Base-by-base conservation (phyloP, 2,888 invertebrate genomes). In the Unio pictorum region DNA sequence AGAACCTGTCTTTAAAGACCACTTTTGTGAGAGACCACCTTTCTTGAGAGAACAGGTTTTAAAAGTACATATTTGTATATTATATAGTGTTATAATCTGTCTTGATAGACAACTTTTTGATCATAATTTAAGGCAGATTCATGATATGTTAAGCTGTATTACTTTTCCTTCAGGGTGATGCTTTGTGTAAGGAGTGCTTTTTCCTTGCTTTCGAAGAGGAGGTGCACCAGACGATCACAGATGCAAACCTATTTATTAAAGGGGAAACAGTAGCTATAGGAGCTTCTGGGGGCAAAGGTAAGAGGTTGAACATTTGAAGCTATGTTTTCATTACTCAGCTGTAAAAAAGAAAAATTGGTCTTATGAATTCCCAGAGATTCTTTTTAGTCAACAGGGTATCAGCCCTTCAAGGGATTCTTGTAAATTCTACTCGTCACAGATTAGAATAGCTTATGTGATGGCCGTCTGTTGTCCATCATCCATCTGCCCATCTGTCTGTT, bases 141-240 rank as follows among this genome's bases (percentile, higher is more conserved):
- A 58, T 0, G 8, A 34, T 23, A 30, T 62, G 17, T 26, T 69
- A 7, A 26, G 34, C 11, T 28, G 23, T 55, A 8, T 66, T 62
- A 59, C 66, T 66, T 62, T 28, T 64, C 66, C 76, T 79, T 34
- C 79, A 91, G 90, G 95, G 96, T 0, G 95, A 96, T 91, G 94
- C 95, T 0, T 91, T 98, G 30, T 99, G 99, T 88, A 97, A 96
- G 90, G 94, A 96, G 84, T 99, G 98, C 90, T 99, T 99, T 88
- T 98, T 94, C 88, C 93, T 93, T 89, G 96, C 95, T 0, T 98
- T 99, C 90, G 99, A 99, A 91, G 94, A 94, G 67, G 99, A 99
- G 92, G 94, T 98, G 75, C 98, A 99, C 91, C 93, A 94, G 84
- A 98, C 98, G 0, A 97, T 99, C 65, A 92, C 92, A 1, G 93